Conservation (phyloP, 2,113 vertebrate genomes). For the Psittacula cyanocephala region DNA sequence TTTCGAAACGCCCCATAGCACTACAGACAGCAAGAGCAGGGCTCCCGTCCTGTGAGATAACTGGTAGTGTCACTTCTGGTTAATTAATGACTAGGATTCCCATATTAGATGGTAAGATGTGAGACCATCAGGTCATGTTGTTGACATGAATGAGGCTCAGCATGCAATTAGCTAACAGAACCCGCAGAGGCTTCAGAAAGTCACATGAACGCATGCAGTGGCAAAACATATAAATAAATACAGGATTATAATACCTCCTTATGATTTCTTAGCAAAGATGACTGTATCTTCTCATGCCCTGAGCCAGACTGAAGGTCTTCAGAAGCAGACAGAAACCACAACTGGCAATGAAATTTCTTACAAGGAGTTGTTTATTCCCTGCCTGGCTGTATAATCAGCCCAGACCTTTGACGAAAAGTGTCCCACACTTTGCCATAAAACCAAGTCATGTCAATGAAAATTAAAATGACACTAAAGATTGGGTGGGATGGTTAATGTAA, state of each 20-base stretch:
- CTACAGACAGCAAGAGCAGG: background rate
- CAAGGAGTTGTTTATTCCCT: background rate
- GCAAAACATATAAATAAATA: background rate
- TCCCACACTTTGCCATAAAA: background rate
- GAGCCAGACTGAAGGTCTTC: background rate
- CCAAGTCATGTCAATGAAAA: background rate
- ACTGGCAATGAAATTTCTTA: background rate
- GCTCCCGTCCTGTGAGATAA: background rate
- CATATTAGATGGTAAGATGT: background rate
- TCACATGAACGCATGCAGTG: background rate
- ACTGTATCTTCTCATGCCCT: background rate
- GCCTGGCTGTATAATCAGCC: background rate
- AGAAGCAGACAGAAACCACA: constrained; percentile 11
- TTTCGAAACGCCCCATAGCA: background rate
- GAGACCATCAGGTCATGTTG: background rate
- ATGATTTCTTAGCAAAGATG: background rate
- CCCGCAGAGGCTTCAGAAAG: background rate
- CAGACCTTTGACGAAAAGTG: background rate
- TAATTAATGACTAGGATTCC: background rate
- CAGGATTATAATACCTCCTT: background rate
- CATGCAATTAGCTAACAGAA: background rate
- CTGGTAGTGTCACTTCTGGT: background rate
- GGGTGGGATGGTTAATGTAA: background rate
- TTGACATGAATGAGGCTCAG: background rate
- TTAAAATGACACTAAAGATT: background rate